A percentile compares a stretch with the other conserved stretches of the same genome.
These are phyloP conservation scores for Gymnocheta viridis DNA, from an alignment of 2,888 invertebrate genomes.

Conservation along the genomic window DNA sequence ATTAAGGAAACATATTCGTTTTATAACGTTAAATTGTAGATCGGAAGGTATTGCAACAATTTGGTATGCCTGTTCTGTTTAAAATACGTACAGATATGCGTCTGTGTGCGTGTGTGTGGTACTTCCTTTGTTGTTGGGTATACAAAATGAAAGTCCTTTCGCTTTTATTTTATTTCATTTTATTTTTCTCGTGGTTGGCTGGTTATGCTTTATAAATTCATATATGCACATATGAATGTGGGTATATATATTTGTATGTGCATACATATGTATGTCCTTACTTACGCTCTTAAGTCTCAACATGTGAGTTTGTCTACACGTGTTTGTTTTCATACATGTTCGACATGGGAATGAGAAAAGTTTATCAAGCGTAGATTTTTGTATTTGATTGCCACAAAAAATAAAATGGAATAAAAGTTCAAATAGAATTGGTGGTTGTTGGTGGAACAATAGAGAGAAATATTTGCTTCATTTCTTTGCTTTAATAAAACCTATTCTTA, in stretches of 20 bases:
- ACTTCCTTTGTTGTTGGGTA: neutral
- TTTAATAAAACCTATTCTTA: conserved; percentile 22
- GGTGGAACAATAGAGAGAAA: conserved; percentile 49
- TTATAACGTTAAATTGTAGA: conserved; percentile 15
- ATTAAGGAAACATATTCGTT: conserved; percentile 66
- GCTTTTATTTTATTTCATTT: conserved; percentile 27
- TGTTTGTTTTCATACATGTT: conserved; percentile 31
- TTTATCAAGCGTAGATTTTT: conserved; percentile 8
- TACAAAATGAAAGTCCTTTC: conserved; percentile 48
- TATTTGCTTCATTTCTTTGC: conserved; percentile 54
- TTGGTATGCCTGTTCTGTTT: neutral
- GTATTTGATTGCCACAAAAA: conserved; percentile 27
- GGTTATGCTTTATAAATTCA: neutral
- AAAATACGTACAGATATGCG: neutral
- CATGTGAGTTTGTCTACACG: conserved; percentile 18
- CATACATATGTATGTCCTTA: neutral
- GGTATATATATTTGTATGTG: neutral
- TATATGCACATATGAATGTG: neutral
- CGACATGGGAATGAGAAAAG: conserved; percentile 11
- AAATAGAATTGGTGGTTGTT: conserved; percentile 54
- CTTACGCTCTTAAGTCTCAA: conserved; percentile 13
- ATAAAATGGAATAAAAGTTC: neutral
- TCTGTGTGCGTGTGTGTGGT: neutral
- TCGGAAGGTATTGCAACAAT: neutral
- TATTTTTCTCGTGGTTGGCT: conserved; percentile 21